Base-by-base conservation (phyloP, 2,113 vertebrate species). In the Lynx canadensis region DNA sequence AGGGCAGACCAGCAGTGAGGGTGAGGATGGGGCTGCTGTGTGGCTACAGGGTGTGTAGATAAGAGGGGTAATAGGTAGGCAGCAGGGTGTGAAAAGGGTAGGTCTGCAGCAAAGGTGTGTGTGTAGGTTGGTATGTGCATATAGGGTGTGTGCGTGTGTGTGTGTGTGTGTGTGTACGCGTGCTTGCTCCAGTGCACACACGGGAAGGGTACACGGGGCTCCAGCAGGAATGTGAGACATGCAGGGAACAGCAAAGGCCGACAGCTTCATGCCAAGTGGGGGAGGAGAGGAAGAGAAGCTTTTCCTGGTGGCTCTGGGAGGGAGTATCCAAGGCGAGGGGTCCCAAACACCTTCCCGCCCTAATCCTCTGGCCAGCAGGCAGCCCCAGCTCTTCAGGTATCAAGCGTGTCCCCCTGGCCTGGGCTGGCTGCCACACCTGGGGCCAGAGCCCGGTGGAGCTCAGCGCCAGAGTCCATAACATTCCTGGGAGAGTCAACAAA, bases 191-290 rank as follows among this genome's bases (percentile, higher is more conserved):
- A 84, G 19, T 14, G 18, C 63, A 21, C 7, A 14, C 78, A 74
- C 76, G 74, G 83, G 88, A 96, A 83, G 80, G 41, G 66, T 81
- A 33, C 45, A 1, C 8, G 6, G 83, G 78, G 41, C 63, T 95
- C 74, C 65, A 23, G 21, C 65, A 98, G 96, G 97, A 97, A 97
- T 97, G 89, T 25, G 66, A 96, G 86, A 95, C 94, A 92, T 10
- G 95, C 96, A 88, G 87, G 66, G 48, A 94, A 80, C 65, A 63
- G 92, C 0, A 14, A 63, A 66, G 83, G 55, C 50, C 1, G 12
- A 12, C 19, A 79, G 81, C 66, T 48, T 38, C 50, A 4, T 85
- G 96, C 96, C 94, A 96, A 65, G 29, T 45, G 52, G 38, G 23
- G 60, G 25, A 57, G 55, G 36, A 65, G 60, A 55, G 55, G 11